Percentiles rank a stretch among this genome's conserved stretches.
Conservation (phyloP, 2,888 invertebrate species). For the Hirtodrosophila alboralis region DNA sequence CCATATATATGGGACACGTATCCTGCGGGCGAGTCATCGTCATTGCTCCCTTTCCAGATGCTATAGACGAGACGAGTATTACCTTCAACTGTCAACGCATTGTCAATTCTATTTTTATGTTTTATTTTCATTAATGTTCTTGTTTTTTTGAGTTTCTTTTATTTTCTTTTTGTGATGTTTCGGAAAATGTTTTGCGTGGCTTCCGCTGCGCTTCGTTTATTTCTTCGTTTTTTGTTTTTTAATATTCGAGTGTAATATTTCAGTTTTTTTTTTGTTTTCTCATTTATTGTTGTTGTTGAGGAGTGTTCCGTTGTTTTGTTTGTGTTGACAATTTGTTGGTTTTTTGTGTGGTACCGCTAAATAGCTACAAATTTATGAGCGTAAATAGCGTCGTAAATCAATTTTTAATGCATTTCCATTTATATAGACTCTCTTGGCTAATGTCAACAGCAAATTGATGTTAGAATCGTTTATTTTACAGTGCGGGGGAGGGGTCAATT, state of each 20-base stretch:
- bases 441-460: slow-evolving; percentile 61
- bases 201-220: slow-evolving; percentile 58
- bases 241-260: slow-evolving; percentile 78
- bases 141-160: slow-evolving; percentile 11
- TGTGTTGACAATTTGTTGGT: slow-evolving; percentile 73
- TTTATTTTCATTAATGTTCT: slow-evolving; percentile 71
- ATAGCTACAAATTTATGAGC: slow-evolving; percentile 80
- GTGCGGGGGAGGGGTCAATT: no score
- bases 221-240: slow-evolving; percentile 51
- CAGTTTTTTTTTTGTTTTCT: slow-evolving; percentile 55
- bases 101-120: slow-evolving; percentile 80
- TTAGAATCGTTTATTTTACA: slow-evolving; percentile 6
- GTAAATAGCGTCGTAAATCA: slow-evolving; percentile 74
- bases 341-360: slow-evolving; percentile 72
- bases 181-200: slow-evolving; percentile 50
- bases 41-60: slow-evolving; percentile 9
- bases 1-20: slow-evolving; percentile 37
- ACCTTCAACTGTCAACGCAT: slow-evolving; percentile 74
- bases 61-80: slow-evolving; percentile 11
- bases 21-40: slow-evolving; percentile 47
- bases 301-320: slow-evolving; percentile 39
- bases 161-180: slow-evolving; percentile 7
- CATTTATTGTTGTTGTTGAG: slow-evolving; percentile 22
- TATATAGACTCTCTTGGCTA: slow-evolving; percentile 34
- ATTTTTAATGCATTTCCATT: slow-evolving; percentile 80